phyloP scores from a whole-genome alignment of 2,113 vertebrate genomes.

The Tragelaphus scriptus region DNA sequence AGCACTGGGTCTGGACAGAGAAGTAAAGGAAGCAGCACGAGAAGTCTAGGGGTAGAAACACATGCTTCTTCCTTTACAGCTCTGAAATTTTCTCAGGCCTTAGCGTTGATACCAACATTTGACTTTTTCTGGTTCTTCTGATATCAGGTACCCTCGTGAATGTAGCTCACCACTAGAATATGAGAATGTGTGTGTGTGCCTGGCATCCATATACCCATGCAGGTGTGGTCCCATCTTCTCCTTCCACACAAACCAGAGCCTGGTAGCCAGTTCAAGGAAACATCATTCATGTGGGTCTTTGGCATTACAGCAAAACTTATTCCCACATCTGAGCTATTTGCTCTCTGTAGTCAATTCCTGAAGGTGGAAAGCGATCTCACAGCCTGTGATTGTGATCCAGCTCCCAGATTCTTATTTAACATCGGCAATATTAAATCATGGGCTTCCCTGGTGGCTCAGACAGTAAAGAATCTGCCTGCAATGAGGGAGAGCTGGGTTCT shows the following conservation, averaged over 20 bases:
- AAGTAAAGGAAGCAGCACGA: neutral
- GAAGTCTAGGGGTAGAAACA: neutral
- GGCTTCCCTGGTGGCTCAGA: neutral
- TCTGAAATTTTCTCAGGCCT: neutral
- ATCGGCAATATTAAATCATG: neutral
- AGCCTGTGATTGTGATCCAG: slow-evolving; percentile 16
- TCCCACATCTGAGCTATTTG: slow-evolving; percentile 36
- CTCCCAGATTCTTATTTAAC: slow-evolving; percentile 41
- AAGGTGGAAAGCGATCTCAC: slow-evolving; percentile 47
- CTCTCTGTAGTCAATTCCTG: slow-evolving; percentile 40
- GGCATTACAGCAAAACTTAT: slow-evolving; percentile 39
- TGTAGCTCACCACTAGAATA: neutral
- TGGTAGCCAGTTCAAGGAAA: neutral
- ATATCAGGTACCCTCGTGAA: neutral
- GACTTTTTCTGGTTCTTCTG: neutral
- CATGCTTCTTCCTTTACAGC: neutral
- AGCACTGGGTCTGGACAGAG: neutral
- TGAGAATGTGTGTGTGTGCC: fast-evolving
- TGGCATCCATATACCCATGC: neutral
- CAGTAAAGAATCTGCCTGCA: neutral
- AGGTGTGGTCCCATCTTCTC: neutral
- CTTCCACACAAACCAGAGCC: neutral
- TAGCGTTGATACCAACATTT: neutral
- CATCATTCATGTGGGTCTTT: neutral
- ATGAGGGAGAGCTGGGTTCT: neutral